Evolutionary conservation across 2,888 invertebrate genomes (phyloP).

Genomic region (Chloroclysta siterata): DNA sequence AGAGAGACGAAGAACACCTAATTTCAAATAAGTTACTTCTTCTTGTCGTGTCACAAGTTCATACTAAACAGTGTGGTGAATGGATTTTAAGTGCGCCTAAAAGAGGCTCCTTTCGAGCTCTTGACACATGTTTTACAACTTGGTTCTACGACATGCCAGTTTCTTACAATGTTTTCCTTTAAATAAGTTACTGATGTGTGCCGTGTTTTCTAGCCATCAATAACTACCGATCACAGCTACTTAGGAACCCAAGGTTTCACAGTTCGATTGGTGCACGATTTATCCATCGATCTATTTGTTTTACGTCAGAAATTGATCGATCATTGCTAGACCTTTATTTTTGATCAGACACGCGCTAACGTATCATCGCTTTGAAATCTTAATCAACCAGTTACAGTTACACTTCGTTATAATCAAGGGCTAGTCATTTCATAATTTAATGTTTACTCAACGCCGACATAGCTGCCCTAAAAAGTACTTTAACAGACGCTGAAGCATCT

Average conservation of each 20-base stretch:
- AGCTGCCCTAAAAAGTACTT: slow-evolving; percentile 43
- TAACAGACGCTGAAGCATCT: slow-evolving; percentile 45
- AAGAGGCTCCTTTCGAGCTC: too few relatives aligned
- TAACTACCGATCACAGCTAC: neutral
- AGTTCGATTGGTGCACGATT: slow-evolving; percentile 63
- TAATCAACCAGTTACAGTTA: slow-evolving; percentile 35
- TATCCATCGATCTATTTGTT: slow-evolving; percentile 74
- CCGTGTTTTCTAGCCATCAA: neutral
- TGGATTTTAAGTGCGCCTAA: too few relatives aligned
- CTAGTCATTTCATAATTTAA: slow-evolving; percentile 44
- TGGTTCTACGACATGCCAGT: too few relatives aligned
- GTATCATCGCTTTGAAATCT: slow-evolving; percentile 39
- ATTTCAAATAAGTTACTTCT: too few relatives aligned
- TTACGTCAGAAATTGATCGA: slow-evolving; percentile 79
- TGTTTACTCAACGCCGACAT: slow-evolving; percentile 52
- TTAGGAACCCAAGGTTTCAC: slow-evolving; percentile 45
- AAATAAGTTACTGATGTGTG: too few relatives aligned
- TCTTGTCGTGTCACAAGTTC: too few relatives aligned
- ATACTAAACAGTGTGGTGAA: too few relatives aligned
- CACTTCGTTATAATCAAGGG: slow-evolving; percentile 34
- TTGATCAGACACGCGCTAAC: slow-evolving; percentile 52
- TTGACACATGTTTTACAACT: too few relatives aligned
- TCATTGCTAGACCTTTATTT: slow-evolving; percentile 70
- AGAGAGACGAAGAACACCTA: too few relatives aligned
- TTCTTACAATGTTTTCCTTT: too few relatives aligned